These are phyloP conservation scores for Diploscapter pachys DNA, from an alignment of 1,140 invertebrate genomes.

Conservation along the genomic window DNA sequence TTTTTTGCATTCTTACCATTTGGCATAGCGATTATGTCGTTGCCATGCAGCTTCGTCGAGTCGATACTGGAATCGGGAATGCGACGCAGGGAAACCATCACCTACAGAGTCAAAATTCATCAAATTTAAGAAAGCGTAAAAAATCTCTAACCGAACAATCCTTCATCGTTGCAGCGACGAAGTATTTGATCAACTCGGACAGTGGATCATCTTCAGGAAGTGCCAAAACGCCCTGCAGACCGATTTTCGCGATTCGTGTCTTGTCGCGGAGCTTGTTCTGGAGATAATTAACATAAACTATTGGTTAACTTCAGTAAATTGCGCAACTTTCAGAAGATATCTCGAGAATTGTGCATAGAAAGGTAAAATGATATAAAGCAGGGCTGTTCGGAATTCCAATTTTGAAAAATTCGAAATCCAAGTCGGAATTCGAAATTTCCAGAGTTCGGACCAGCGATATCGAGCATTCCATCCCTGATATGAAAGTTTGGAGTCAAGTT, in stretches of 20 bases:
- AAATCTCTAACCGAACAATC: constrained; percentile 49
- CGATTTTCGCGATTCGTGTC: constrained; percentile 7
- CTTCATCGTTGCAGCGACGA: constrained; percentile 56
- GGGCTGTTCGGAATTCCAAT: too few species aligned
- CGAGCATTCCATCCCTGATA: too few species aligned
- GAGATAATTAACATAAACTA: not conserved
- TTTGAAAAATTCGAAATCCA: too few species aligned
- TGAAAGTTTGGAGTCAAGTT: too few species aligned
- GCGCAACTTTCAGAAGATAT: too few species aligned
- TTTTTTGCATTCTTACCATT: constrained; percentile 4
- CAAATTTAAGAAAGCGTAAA: not conserved
- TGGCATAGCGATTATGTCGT: constrained; percentile 21
- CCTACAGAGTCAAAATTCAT: constrained; percentile 7
- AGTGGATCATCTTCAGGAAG: constrained; percentile 42
- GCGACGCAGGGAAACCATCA: constrained; percentile 16
- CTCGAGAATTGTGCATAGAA: too few species aligned
- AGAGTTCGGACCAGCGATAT: too few species aligned
- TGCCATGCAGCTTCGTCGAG: constrained; percentile 27
- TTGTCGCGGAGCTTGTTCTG: constrained; percentile 12
- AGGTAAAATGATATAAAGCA: too few species aligned
- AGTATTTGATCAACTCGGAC: constrained; percentile 48
- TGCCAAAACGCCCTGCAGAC: constrained; percentile 43
- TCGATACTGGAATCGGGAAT: too few species aligned
- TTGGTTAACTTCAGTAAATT: too few species aligned
- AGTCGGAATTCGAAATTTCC: too few species aligned